Evolutionary conservation across 2,888 invertebrate species (phyloP), one percentile per base, ranked within the genome.

Genomic region (Heliconius hortense): DNA sequence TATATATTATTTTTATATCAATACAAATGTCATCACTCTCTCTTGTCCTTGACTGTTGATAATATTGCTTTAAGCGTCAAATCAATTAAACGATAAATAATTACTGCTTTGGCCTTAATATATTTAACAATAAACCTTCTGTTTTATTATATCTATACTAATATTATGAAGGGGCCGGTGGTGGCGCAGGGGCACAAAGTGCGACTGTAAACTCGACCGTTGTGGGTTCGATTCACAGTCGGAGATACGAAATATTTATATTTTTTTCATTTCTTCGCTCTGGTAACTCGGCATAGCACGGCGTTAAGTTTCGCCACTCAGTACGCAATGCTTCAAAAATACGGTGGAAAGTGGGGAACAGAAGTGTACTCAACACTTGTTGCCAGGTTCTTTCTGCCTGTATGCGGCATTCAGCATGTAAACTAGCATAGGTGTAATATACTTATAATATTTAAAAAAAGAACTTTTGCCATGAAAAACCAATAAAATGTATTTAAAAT

Each of bases 21-120:
- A 15, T 18, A 39, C 26, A 35, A 77, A 79, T 79, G 80, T 80
- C 80, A 78, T 79, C 78, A 79, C 79, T 79, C 79, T 78, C 78
- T 76, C 79, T 74, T 79, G 75, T 77, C 76, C 76, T 77, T 77
- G 76, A 71, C 72, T 72, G 75, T 53, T 62, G 75, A 79, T 78
- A 79, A 75, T 73, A 76, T 73, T 71, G 74, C 77, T 73, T 73
- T 78, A 75, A 77, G 62, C 77, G 74, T 73, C 73, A 75, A 72
- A 75, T 71, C 73, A 77, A 77, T 77, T 75, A 74, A 75, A 64
- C 28, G 70, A 75, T 75, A 71, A 71, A 60, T 71, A 39, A 71
- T 60, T 26, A 60, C 71, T 71, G 24, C 21, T 39, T 43, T 71
- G 71, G 71, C 71, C 71, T 71, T 71, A 71, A 71, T 71, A 43